Conservation (phyloP, 2,888 invertebrate species). For the Quadroppia sp. region DNA sequence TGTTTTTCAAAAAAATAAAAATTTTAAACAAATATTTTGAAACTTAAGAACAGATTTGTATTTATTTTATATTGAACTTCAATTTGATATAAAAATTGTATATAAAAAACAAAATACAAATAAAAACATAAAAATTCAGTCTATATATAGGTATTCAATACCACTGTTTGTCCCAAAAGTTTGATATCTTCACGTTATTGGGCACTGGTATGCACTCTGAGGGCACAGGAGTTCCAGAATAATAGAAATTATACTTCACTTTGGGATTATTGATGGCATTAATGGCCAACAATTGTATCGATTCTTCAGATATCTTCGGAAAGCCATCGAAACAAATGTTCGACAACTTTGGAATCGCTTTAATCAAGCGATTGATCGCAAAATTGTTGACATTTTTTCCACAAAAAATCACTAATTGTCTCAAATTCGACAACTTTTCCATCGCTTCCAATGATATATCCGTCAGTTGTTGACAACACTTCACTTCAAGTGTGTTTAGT, state of each 20-base stretch:
- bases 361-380: background rate
- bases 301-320: background rate
- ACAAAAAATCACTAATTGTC: background rate
- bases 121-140: background rate
- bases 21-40: background rate
- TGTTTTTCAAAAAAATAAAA: too few relatives aligned
- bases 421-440: background rate
- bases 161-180: constrained; percentile 23
- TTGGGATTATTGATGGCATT: background rate
- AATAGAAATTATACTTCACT: background rate
- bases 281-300: background rate
- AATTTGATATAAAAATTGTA: background rate
- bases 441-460: background rate
- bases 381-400: background rate
- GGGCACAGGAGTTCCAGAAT: constrained; percentile 4
- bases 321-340: background rate
- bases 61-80: background rate
- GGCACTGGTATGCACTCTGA: background rate
- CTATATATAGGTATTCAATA: background rate
- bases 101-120: background rate
- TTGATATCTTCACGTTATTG: background rate
- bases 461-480: background rate
- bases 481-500: background rate
- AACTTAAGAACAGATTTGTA: too few relatives aligned
- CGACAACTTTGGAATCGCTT: background rate